Base-by-base conservation (phyloP, 2,113 vertebrate genomes). In the Carlito syrichta region DNA sequence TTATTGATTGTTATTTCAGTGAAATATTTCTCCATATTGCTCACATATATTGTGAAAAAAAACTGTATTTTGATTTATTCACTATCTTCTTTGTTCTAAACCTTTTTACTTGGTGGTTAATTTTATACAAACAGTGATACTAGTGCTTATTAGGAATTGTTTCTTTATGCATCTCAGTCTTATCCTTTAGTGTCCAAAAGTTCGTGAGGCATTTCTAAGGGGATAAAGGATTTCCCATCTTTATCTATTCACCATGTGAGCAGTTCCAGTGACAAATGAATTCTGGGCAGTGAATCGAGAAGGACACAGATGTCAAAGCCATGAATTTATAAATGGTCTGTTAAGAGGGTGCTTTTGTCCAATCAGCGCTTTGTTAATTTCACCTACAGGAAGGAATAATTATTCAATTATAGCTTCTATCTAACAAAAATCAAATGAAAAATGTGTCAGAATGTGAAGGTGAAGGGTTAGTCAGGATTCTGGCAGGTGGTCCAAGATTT, bases 301-400 rank as follows among this genome's bases (percentile, higher is more conserved):
- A 99, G 99, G 99, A 99, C 99, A 98, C 99, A 99, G 99, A 99
- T 99, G 99, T 99, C 99, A 99, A 98, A 99, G 98, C 98, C 76
- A 98, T 99, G 99, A 99, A 99, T 99, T 99, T 98, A 96, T 86
- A 98, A 97, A 96, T 96, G 96, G 76, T 92, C 3, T 77, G 97
- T 89, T 96, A 81, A 95, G 43, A 84, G 50, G 20, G 40, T 96
- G 96, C 96, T 98, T 98, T 97, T 98, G 98, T 98, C 98, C 98
- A 98, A 97, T 99, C 99, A 99, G 99, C 97, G 95, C 95, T 98
- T 98, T 98, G 94, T 89, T 96, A 78, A 93, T 98, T 98, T 98
- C 97, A 98, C 98, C 98, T 98, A 96, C 56, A 98, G 97, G 92
- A 94, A 96, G 95, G 96, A 97, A 98, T 98, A 99, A 99, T 99